Evolutionary conservation across 2,113 vertebrate genomes (phyloP).

Genomic region (Spheniscus mendiculus): DNA sequence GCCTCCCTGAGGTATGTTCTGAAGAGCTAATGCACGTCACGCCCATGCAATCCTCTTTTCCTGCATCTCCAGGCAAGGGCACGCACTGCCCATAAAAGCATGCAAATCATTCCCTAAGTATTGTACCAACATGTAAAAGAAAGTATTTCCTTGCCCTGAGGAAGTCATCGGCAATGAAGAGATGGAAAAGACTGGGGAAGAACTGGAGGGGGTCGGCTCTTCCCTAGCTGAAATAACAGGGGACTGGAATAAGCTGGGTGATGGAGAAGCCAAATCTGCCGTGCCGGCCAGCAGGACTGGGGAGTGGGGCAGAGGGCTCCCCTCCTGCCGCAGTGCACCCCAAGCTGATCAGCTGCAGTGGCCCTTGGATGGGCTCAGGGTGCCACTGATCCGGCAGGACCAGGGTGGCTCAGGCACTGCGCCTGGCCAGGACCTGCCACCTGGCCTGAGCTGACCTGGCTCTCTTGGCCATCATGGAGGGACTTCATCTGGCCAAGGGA

Average conservation of each 20-base stretch:
- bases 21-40: neutral
- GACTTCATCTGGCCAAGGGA: neutral
- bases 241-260: neutral
- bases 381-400: neutral
- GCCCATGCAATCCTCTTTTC: slow-evolving; percentile 38
- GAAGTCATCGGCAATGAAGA: neutral
- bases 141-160: slow-evolving; percentile 50
- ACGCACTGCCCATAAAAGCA: neutral
- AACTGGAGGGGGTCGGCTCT: neutral
- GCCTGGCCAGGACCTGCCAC: neutral
- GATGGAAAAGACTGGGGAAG: neutral
- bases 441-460: neutral
- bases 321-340: neutral
- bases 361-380: neutral
- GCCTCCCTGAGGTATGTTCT: neutral
- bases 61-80: slow-evolving; percentile 53
- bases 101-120: slow-evolving; percentile 10
- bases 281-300: fast-evolving
- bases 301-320: neutral
- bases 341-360: fast-evolving
- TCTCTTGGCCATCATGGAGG: neutral
- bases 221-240: neutral
- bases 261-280: neutral
- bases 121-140: neutral
- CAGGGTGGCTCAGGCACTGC: neutral